Evolutionary conservation across 2,113 vertebrate species (phyloP), one percentile per base, ranked within the genome.

Genomic region (Mus pahari): DNA sequence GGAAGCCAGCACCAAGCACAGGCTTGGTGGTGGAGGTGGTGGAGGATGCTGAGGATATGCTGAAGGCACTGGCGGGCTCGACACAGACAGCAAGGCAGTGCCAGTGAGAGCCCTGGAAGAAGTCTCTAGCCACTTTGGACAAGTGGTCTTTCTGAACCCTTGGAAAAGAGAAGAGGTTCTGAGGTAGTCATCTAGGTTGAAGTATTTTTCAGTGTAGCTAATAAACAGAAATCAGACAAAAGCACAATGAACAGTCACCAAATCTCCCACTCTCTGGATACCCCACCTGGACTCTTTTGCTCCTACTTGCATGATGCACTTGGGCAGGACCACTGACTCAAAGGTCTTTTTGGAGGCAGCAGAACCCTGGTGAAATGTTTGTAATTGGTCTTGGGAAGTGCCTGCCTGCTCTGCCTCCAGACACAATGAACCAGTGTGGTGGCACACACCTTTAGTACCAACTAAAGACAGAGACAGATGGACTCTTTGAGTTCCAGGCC

Each of bases 341-440:
- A 48, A 92, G 95, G 94, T 50, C 50, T 94, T 82, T 94, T 19
- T 70, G 89, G 83, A 86, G 71, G 88, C 36, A 31, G 77, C 45
- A 17, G 92, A 91, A 95, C 89, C 42, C 62, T 70, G 86, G 26
- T 4, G 90, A 20, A 60, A 95, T 93, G 28, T 86, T 68, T 60
- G 66, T 28, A 79, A 48, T 53, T 19, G 0, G 5, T 39, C 0
- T 95, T 97, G 36, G n/a, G 90, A 96, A 66, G 64, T 19, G 33
- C 39, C 33, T 96, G 96, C 94, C 97, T 91, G 86, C 95, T 58
- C 53, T 62, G 91, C 93, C 97, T 92, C 91, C 89, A 50, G 92
- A 92, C 3, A 16, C 42, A 68, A 50, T 48, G 33, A 48, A 36
- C 58, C 82, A 64, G 31, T 1, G 5, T 48, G 42, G 28, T 66